Base-by-base conservation (phyloP, 2,797 vertebrate genomes). In the Falco novaeseelandiae region DNA sequence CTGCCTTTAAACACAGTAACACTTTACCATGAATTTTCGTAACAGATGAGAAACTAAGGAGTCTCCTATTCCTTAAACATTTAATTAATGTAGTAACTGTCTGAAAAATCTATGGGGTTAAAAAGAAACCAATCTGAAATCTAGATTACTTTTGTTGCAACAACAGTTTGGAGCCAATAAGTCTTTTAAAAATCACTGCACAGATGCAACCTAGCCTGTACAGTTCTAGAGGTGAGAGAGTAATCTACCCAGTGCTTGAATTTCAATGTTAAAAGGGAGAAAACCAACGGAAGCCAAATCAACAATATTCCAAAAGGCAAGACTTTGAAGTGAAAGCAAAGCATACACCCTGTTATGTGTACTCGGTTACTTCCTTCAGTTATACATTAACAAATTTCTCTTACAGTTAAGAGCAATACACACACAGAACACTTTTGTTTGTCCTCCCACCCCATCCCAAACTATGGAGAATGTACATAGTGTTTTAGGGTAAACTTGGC, bases 391-490 rank as follows among this genome's bases (percentile, higher is more conserved):
- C 48, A 93, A 66, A 44, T 55, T 73, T 14, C 46, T 63, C 54
- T 74, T 36, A 66, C 3, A 55, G 4, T 12, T 36, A 80, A 17
- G 23, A 87, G 15, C 29, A 55, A 19, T 42, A 34, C 6, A 59
- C 19, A 74, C 15, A 54, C 22, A 49, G 1, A 59, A 20, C 23
- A 79, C 13, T 82, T 71, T 7, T 38, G 8, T 14, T 5, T 5
- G 8, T 21, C 14, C 19, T 89, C 44, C 55, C 12, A 34, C 7
- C 6, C 21, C 27, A 61, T 19, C 20, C 72, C 42, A 72, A 78
- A 89, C 74, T 14, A 49, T 3, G 4, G 30, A 52, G 86, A 83
- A 74, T 0, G 6, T 0, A 52, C 17, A 12, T 0, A 46, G 40
- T 8, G 20, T 51, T 65, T 85, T 73, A 93, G 80, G 10, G 13